Evolutionary conservation across 2,888 invertebrate species (phyloP).

Genomic region (Machimus rusticus): DNA sequence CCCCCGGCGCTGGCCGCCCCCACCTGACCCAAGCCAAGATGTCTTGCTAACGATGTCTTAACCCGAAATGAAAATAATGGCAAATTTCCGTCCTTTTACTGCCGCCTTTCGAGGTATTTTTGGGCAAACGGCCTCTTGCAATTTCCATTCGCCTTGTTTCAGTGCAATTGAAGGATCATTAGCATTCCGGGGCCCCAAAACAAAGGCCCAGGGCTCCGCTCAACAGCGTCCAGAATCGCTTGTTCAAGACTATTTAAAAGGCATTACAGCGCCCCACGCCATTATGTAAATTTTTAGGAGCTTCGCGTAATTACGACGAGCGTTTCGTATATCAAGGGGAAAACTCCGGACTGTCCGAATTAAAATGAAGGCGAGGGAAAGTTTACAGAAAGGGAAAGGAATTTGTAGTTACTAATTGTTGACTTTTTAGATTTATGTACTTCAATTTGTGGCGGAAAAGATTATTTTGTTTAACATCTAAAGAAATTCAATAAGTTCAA

Average conservation of each 20-base stretch:
- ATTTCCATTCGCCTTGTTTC: background rate
- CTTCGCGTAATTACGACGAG: background rate
- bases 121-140: background rate
- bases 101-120: background rate
- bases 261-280: background rate
- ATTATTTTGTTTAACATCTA: background rate
- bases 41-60: background rate
- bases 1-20: background rate
- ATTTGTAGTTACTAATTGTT: background rate
- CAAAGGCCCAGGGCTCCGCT: background rate
- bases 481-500: no score
- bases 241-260: background rate
- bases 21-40: background rate
- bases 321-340: background rate
- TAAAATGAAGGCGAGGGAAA: background rate
- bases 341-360: background rate
- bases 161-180: background rate
- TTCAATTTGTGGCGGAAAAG: background rate
- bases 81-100: constrained; percentile 26
- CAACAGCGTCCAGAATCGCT: background rate
- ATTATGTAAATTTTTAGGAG: background rate
- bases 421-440: background rate
- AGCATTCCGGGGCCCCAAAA: background rate
- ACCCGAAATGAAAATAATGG: constrained; percentile 23
- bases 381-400: background rate